Evolutionary conservation across 2,888 invertebrate genomes (phyloP).

Genomic region (Leptinotarsa juncta): DNA sequence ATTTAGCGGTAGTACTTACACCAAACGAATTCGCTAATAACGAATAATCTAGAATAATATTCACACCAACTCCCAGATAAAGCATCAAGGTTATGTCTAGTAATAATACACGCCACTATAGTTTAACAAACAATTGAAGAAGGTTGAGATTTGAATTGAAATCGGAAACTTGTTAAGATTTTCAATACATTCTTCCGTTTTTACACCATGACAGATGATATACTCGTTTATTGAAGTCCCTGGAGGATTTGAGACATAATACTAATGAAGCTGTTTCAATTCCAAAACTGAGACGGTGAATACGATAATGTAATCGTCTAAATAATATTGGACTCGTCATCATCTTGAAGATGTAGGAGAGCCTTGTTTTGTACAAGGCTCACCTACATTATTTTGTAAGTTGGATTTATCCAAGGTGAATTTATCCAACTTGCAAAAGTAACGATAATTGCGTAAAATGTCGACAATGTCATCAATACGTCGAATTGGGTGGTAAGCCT

Average conservation of each 20-base stretch:
- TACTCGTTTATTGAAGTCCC: conserved; percentile 37
- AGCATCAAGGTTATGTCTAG: no score
- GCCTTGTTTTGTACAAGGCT: no score
- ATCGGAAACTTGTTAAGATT: neutral
- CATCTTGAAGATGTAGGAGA: conserved; percentile 48
- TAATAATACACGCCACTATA: no score
- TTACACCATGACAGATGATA: conserved; percentile 45
- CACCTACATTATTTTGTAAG: no score
- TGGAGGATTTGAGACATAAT: conserved; percentile 44
- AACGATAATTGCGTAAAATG: conserved; percentile 46
- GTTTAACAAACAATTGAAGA: no score
- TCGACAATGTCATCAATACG: conserved; percentile 46
- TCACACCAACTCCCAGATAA: no score
- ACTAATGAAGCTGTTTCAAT: conserved; percentile 47
- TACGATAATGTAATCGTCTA: conserved; percentile 40
- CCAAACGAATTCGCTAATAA: no score
- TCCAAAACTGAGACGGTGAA: conserved; percentile 44
- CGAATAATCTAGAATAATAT: no score
- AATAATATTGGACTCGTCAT: conserved; percentile 39
- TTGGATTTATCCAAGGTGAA: no score
- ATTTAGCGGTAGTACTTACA: no score
- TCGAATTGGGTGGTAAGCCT: conserved; percentile 36
- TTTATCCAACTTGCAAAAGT: conserved; percentile 50
- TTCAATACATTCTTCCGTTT: conserved; percentile 27
- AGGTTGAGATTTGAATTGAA: conserved; percentile 7